Conservation (phyloP, 2,888 invertebrate genomes). For the Andrena bucephala region DNA sequence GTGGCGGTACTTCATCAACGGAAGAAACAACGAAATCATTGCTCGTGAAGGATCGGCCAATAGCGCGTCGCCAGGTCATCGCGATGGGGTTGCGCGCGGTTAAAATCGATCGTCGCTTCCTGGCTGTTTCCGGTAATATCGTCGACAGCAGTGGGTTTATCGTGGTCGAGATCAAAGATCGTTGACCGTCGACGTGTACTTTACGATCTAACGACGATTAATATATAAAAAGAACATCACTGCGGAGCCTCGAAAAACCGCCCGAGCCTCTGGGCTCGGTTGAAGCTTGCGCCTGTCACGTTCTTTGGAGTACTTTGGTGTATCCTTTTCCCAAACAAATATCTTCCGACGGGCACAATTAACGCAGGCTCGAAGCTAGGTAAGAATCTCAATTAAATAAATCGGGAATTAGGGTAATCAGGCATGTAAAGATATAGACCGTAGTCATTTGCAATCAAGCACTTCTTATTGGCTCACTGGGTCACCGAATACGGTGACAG, state of each 20-base stretch:
- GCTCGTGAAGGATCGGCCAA: slow-evolving; percentile 37
- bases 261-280: background rate
- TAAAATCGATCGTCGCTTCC: slow-evolving; percentile 66
- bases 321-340: no score
- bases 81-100: slow-evolving; percentile 48
- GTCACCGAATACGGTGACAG: no score
- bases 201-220: background rate
- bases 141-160: slow-evolving; percentile 32
- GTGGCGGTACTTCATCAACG: slow-evolving; percentile 14
- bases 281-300: background rate
- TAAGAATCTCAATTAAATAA: no score
- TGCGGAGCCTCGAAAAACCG: background rate
- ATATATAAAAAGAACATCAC: background rate
- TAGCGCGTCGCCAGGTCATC: slow-evolving; percentile 42
- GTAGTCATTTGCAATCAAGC: no score
- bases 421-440: no score
- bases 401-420: no score
- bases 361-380: no score
- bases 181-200: slow-evolving; percentile 15
- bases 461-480: no score
- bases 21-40: slow-evolving; percentile 12
- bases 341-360: no score
- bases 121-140: slow-evolving; percentile 62
- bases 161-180: slow-evolving; percentile 37
- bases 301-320: background rate